A percentile compares a stretch with the other conserved stretches of the same genome.
These are phyloP conservation scores for Rhincodon typus DNA, from an alignment of 2,797 vertebrate genomes.

Conservation along the genomic window DNA sequence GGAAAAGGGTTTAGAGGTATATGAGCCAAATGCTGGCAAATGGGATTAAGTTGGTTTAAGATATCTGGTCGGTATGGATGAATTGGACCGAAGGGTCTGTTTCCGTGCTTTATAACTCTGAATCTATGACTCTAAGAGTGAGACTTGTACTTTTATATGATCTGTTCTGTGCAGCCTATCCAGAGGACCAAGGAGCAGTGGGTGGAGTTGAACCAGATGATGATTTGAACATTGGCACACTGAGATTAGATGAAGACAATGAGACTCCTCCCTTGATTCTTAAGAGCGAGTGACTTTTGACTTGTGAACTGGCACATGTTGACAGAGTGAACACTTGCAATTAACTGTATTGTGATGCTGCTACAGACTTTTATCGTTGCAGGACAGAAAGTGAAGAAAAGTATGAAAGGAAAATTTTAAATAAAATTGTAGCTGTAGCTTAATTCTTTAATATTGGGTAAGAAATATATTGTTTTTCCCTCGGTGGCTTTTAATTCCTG, in stretches of 20 bases:
- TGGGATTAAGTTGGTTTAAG: no score
- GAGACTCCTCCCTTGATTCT: constrained; percentile 94
- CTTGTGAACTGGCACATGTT: constrained; percentile 50
- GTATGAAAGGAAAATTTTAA: constrained; percentile 56
- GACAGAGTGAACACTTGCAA: constrained; percentile 56
- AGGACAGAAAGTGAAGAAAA: constrained; percentile 58
- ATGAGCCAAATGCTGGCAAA: no score
- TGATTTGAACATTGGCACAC: constrained; percentile 63
- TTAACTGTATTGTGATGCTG: constrained; percentile 71
- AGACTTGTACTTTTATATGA: background rate
- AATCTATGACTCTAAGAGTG: no score
- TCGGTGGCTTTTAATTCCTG: constrained; percentile 61
- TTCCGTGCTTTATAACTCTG: no score
- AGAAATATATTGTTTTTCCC: constrained; percentile 48
- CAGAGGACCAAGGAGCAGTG: constrained; percentile 83
- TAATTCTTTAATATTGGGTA: constrained; percentile 52
- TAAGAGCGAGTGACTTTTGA: constrained; percentile 76
- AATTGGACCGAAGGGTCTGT: no score
- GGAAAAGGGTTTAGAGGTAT: no score
- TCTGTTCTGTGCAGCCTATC: constrained; percentile 65
- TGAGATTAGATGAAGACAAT: constrained; percentile 86
- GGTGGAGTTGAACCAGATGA: constrained; percentile 84
- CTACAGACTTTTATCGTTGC: constrained; percentile 68
- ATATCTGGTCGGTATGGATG: no score
- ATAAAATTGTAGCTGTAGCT: constrained; percentile 61